phyloP scores from a whole-genome alignment of 1,140 invertebrate species.

The Drosophila mojavensis region DNA sequence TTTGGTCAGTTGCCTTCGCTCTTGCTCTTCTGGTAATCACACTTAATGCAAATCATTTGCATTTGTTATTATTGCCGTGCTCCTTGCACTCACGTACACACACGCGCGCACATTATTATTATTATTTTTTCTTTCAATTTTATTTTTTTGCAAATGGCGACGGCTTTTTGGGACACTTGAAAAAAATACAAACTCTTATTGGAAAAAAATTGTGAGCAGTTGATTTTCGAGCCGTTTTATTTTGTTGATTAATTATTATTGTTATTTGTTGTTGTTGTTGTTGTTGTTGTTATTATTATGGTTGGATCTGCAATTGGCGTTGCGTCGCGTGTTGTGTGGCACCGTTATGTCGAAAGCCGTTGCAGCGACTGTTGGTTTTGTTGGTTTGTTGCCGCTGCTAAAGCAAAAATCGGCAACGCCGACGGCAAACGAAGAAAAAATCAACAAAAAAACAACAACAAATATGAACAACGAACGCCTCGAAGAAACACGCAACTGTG shows the following conservation, averaged over 20 bases:
- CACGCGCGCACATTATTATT: not conserved
- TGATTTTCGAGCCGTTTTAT: not conserved
- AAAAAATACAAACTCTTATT: conserved; percentile 15
- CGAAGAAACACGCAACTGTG: conserved; percentile 1
- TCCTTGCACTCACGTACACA: not conserved
- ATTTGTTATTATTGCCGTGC: conserved; percentile 15
- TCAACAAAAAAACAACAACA: conserved; percentile 4
- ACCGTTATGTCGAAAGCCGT: conserved; percentile 30
- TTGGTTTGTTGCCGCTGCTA: conserved; percentile 23
- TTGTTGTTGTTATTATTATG: conserved; percentile 10
- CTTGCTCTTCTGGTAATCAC: not conserved
- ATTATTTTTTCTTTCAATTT: not conserved
- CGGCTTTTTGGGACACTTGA: conserved; percentile 19
- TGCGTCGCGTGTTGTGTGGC: conserved; percentile 4
- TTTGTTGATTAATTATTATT: conserved; percentile 22
- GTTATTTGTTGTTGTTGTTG: conserved; percentile 29
- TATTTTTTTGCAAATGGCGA: conserved; percentile 18
- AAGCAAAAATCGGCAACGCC: conserved; percentile 8
- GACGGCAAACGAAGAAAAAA: conserved; percentile 17
- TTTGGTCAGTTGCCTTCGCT: conserved; percentile 3
- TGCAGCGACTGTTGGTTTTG: conserved; percentile 29
- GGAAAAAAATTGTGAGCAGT: conserved; percentile 1
- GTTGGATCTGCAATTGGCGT: conserved; percentile 5
- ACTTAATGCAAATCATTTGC: not conserved
- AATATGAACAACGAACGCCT: not conserved